Conservation (phyloP, 2,888 invertebrate genomes). For the Schrankia costaestrigalis region DNA sequence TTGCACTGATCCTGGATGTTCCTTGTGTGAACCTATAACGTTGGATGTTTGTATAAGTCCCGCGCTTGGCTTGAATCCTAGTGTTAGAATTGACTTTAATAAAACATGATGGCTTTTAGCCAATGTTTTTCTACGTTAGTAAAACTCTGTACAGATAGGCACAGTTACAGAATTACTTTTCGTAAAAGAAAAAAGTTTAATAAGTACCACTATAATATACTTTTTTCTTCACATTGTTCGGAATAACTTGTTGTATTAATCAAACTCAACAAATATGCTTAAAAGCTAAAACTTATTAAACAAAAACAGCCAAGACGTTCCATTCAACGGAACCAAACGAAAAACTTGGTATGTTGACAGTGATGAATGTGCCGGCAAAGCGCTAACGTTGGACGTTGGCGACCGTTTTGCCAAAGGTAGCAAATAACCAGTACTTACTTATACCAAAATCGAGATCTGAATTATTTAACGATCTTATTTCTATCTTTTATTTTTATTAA, state of each 20-base stretch:
- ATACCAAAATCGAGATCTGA: constrained; percentile 36
- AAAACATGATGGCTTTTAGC: too few relatives aligned
- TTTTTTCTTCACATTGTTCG: constrained; percentile 23
- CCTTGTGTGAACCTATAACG: too few relatives aligned
- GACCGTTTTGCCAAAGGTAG: constrained; percentile 52
- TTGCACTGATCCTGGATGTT: too few relatives aligned
- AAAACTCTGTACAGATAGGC: too few relatives aligned
- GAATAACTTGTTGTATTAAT: constrained; percentile 45
- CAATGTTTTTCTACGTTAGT: too few relatives aligned
- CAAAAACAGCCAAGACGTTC: constrained; percentile 51
- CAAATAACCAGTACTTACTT: constrained; percentile 41
- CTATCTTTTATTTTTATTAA: too few relatives aligned
- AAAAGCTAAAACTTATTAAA: constrained; percentile 68
- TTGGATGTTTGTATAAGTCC: too few relatives aligned
- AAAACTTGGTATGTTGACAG: constrained; percentile 71
- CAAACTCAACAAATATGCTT: constrained; percentile 51
- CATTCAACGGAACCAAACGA: constrained; percentile 61
- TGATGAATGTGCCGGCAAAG: constrained; percentile 69
- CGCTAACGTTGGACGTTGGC: constrained; percentile 50
- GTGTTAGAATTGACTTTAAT: too few relatives aligned
- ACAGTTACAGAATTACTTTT: too few relatives aligned
- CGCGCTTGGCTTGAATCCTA: too few relatives aligned
- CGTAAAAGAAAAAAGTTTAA: too few relatives aligned
- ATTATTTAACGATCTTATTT: too few relatives aligned
- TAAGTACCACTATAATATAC: constrained; percentile 28